phyloP scores from a whole-genome alignment of 2,797 vertebrate species.

The Choloepus didactylus region DNA sequence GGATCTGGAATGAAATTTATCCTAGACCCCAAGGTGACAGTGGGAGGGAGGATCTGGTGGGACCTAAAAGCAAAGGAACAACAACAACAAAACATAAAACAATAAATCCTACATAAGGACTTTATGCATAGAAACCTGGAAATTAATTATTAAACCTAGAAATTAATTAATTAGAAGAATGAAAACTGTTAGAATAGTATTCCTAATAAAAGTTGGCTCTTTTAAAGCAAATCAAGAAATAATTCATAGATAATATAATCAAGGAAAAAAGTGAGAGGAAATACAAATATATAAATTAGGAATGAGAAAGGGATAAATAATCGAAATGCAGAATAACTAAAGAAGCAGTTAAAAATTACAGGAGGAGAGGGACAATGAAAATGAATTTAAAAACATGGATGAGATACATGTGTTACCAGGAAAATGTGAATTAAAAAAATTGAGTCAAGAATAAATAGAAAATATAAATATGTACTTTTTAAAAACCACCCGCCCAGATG shows the following conservation, averaged over 20 bases:
- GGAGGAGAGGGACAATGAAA: background rate
- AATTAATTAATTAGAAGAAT: conserved; percentile 4
- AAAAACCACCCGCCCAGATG: background rate
- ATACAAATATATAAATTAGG: background rate
- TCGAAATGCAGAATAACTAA: background rate
- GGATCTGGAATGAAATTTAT: conserved; percentile 44
- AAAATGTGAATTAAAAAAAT: background rate
- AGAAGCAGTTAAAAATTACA: background rate
- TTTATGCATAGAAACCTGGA: background rate
- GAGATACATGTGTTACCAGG: background rate
- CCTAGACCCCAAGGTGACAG: conserved; percentile 63
- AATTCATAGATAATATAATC: background rate
- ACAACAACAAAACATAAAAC: no score
- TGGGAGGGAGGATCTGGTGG: conserved; percentile 32
- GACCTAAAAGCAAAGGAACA: conserved; percentile 66
- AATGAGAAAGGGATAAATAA: background rate
- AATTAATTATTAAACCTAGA: no score
- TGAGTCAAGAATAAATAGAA: background rate
- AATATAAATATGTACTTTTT: background rate
- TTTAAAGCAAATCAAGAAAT: background rate
- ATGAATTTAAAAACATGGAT: background rate
- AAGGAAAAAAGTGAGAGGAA: background rate
- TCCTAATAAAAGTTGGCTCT: background rate
- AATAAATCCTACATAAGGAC: background rate
- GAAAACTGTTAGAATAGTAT: background rate